Evolutionary conservation across 2,797 vertebrate species (phyloP), one percentile per base, ranked within the genome.

Genomic region (Spatula clypeata): DNA sequence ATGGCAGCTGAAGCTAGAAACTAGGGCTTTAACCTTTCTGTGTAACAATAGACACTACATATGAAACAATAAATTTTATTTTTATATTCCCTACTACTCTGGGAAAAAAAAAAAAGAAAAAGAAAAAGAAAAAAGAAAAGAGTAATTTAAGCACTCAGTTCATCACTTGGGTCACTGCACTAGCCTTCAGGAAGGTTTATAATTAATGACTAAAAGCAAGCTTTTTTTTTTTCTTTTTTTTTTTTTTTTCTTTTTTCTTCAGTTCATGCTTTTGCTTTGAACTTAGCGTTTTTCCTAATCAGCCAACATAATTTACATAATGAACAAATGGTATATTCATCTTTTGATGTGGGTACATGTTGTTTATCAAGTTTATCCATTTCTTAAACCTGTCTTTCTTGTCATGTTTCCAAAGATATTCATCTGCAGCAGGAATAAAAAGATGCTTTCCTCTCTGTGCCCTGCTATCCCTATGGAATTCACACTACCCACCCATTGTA

Each of bases 231-330:
- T 71, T 42, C 17, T 21, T 70, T 77, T 49, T 19, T 26, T 62
- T 6, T 15, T 40, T 40, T 40, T 77, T 79, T 51, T 21, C 2
- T 70, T 77, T 81, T 51, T 19, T 21, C 11, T 13, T 12, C 16
- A 47, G 19, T 55, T 87, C 34, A 34, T 54, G 47, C 38, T 90
- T 93, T 96, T 88, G 11, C 86, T 96, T 94, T 94, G 93, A 95
- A 94, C 66, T 92, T 79, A 31, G 1, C 6, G 44, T 90, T 88
- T 74, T 24, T 55, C 54, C 3, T 73, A 21, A 57, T 13, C 67
- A 95, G 51, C 62, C 42, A 91, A 40, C 23, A n/a, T 49, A 4
- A 88, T 90, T 90, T 95, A 70, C 83, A 66, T 79, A 62, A 92
- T 79, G 61, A 94, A 90, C 13, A 94, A 94, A 79, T 51, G 12